Base-by-base conservation (phyloP, 2,797 vertebrate genomes). In the Lepidocolaptes lacrymiger region DNA sequence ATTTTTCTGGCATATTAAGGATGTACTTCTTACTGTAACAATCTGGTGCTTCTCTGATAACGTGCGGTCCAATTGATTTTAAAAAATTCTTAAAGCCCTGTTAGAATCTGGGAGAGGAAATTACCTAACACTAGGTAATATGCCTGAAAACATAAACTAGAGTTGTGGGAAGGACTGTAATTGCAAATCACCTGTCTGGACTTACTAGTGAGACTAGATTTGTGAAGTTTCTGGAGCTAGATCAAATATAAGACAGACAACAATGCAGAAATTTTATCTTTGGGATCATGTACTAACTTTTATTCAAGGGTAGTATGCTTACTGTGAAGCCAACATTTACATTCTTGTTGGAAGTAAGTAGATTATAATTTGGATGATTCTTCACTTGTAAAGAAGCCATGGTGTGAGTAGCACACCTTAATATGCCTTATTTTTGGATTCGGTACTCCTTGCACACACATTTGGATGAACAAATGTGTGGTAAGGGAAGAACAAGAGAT, bases 261-360 rank as follows among this genome's bases (percentile, higher is more conserved):
- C 7, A 26, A 10, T 16, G 20, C 5, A 73, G 55, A 90, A 77
- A 44, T 68, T 32, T 69, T 16, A 34, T 61, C 34, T 80, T 62
- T 2, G 1, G 6, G 27, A 24, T 0, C 12, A 28, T 3, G 7
- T 26, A 26, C 12, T 26, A 56, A 56, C 6, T 62, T 58, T 74
- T 66, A 16, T 77, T 66, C 6, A 32, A 73, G 18, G 10, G 6
- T 19, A 44, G 3, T 27, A 27, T 34, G 34, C 67, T 76, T 68
- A 54, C 12, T 62, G 14, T 49, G 43, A 73, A 87, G 84, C 2
- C 5, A 56, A 3, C 20, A 5, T 62, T 69, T 34, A 46, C 7
- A 4, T 71, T 94, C 7, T 5, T 32, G 4, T 26, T 74, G 8
- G 7, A 73, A 86, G 6, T 4, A 4, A 54, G 6, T 44, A 74